Percentiles rank a stretch among this genome's conserved stretches.
These are phyloP conservation scores for Oreohelix idahoensis DNA, from an alignment of 1,140 invertebrate genomes.

Conservation along the genomic window DNA sequence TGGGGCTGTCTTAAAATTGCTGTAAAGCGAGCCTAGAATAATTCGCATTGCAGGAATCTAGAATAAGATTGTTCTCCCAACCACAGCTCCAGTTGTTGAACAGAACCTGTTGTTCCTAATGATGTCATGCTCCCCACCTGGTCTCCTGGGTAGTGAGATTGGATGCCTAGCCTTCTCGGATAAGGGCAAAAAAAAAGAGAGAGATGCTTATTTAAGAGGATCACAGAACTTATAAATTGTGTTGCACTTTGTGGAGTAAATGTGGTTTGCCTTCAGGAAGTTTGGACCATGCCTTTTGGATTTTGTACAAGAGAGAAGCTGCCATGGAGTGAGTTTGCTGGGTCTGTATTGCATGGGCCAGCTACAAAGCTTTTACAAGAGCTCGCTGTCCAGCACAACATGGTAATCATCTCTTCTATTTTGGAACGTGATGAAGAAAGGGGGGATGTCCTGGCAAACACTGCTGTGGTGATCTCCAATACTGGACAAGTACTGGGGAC, in stretches of 20 bases:
- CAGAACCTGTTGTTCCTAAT: no score
- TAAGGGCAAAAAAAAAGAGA: no score
- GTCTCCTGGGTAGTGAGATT: no score
- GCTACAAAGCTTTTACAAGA: slow-evolving; percentile 87
- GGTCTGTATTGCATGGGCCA: slow-evolving; percentile 88
- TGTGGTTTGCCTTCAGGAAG: slow-evolving; percentile 95
- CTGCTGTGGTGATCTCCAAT: slow-evolving; percentile 93
- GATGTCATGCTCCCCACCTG: no score
- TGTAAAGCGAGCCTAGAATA: no score
- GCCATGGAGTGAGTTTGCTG: slow-evolving; percentile 98
- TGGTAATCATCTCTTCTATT: slow-evolving; percentile 91
- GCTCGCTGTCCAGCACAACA: slow-evolving; percentile 88
- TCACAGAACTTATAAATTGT: slow-evolving; percentile 83
- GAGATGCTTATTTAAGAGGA: slow-evolving; percentile 85
- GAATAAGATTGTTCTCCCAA: no score
- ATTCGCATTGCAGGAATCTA: no score
- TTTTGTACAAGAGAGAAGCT: slow-evolving; percentile 97
- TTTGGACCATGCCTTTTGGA: slow-evolving; percentile 98
- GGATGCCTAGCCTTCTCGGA: no score
- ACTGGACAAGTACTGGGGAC: slow-evolving; percentile 92
- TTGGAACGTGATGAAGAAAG: no score
- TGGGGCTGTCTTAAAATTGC: no score
- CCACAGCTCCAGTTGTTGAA: no score
- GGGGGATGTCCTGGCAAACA: slow-evolving; percentile 95
- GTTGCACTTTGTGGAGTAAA: slow-evolving; percentile 88